These are phyloP conservation scores for Tapirus indicus DNA, from an alignment of 2,797 vertebrate genomes.

Conservation along the genomic window DNA sequence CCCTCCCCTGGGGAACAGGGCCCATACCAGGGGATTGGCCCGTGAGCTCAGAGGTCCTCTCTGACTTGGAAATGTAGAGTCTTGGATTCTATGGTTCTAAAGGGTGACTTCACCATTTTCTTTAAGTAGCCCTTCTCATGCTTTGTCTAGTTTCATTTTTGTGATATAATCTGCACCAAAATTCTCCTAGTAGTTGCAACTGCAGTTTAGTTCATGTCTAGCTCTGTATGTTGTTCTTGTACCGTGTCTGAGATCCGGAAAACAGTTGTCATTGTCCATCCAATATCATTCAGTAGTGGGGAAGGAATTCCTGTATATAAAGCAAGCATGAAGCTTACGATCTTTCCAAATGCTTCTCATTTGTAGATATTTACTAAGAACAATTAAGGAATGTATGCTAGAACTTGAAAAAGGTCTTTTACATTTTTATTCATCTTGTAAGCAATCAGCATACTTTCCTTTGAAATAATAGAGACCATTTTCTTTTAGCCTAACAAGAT, in stretches of 20 bases:
- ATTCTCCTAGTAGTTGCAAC: neutral
- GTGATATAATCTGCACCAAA: neutral
- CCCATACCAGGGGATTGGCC: no score
- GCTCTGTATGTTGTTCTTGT: neutral
- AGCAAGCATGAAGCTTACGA: neutral
- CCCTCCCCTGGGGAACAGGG: neutral
- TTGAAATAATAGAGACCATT: neutral
- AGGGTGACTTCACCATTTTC: neutral
- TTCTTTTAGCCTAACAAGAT: constrained; percentile 22
- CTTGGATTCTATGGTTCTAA: neutral
- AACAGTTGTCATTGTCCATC: neutral
- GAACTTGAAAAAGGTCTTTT: neutral
- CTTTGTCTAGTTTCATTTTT: neutral
- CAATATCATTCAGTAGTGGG: accelerated
- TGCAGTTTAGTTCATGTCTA: neutral
- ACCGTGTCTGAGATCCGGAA: neutral
- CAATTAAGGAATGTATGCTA: neutral
- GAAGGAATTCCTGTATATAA: neutral
- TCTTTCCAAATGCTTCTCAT: neutral
- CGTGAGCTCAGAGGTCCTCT: no score
- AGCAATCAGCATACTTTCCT: neutral
- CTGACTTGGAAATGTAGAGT: no score
- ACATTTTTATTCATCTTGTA: neutral
- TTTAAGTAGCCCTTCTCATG: neutral
- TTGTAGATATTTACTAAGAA: neutral